Base-by-base conservation (phyloP, 2,797 vertebrate genomes). In the Prunella strophiata region DNA sequence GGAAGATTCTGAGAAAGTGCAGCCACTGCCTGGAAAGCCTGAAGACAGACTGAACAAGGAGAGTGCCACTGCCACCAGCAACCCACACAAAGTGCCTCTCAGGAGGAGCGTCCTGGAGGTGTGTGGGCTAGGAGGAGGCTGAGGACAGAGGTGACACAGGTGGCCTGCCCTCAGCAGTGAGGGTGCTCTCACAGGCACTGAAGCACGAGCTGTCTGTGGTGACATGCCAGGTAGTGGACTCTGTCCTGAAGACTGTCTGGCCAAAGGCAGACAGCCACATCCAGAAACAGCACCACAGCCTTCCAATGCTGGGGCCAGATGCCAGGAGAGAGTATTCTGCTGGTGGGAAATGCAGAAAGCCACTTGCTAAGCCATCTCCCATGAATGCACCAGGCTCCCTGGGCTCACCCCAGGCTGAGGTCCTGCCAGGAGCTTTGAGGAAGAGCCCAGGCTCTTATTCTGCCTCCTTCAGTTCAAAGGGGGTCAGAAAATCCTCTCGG, bases 201-300 rank as follows among this genome's bases (percentile, higher is more conserved):
- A 99, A 98, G 95, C 97, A 97, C 5, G 99, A 99, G 97, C 96
- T 99, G 87, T 98, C 98, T 15, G 97, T 95, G 42, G 98, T 98
- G 17, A 97, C 98, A 7, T 98, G 97, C 50, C 98, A 97, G 65
- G 99, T 98, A 38, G 98, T 99, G 73, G 99, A 99, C 86, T 97
- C 97, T 1, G 98, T 99, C 75, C 98, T 99, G 94, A 98, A 98
- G 92, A 98, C 97, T 16, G 89, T 98, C 57, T 98, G 98, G 19
- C 74, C 95, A 4, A 94, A 97, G 48, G 97, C 97, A 11, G 91
- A 96, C 25, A 95, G 96, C 45, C 89, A 94, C 75, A 97, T 97
- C 66, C 93, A 98, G 45, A 98, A 97, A 95, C 95, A 96, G 80
- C 94, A 63, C 27, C 22, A 86, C 90, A 97, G 63, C 38, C 70